Conservation (phyloP, 2,888 invertebrate species). For the Caenorhabditis wallacei region DNA sequence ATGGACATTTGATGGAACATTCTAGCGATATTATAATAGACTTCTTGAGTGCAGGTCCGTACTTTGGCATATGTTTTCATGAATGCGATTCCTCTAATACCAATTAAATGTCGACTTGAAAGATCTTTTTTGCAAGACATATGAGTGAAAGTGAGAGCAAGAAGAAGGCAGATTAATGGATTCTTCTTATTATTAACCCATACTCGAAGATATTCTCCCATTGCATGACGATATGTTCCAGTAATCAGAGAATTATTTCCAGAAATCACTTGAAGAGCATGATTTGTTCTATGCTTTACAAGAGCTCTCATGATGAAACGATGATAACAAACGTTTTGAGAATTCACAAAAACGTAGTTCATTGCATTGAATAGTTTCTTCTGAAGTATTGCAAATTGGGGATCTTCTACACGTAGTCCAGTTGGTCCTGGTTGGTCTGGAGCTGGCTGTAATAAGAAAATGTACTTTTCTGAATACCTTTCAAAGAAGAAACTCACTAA, state of each 20-base stretch:
- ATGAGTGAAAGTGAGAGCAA: slow-evolving; percentile 81
- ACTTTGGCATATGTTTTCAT: slow-evolving; percentile 76
- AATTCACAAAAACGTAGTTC: slow-evolving; percentile 81
- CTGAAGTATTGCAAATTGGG: slow-evolving; percentile 61
- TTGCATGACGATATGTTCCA: slow-evolving; percentile 81
- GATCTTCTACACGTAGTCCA: not conserved
- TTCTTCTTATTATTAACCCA: slow-evolving; percentile 74
- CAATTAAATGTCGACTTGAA: slow-evolving; percentile 78
- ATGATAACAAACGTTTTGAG: slow-evolving; percentile 80
- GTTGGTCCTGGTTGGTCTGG: not conserved
- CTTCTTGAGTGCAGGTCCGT: slow-evolving; percentile 73
- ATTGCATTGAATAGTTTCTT: slow-evolving; percentile 78
- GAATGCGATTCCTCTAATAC: slow-evolving; percentile 79
- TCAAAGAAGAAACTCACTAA: slow-evolving; percentile 26
- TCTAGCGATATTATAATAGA: slow-evolving; percentile 79
- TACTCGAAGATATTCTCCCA: slow-evolving; percentile 81
- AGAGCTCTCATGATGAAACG: slow-evolving; percentile 80
- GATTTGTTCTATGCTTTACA: slow-evolving; percentile 76
- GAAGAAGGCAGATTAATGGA: slow-evolving; percentile 78
- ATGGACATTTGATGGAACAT: slow-evolving; percentile 82
- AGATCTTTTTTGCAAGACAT: slow-evolving; percentile 83
- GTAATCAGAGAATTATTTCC: slow-evolving; percentile 82
- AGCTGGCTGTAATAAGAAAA: slow-evolving; percentile 1
- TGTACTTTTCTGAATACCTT: not conserved
- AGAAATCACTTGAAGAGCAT: slow-evolving; percentile 79